Conservation (phyloP, 2,113 vertebrate genomes). For the Athene cunicularia region DNA sequence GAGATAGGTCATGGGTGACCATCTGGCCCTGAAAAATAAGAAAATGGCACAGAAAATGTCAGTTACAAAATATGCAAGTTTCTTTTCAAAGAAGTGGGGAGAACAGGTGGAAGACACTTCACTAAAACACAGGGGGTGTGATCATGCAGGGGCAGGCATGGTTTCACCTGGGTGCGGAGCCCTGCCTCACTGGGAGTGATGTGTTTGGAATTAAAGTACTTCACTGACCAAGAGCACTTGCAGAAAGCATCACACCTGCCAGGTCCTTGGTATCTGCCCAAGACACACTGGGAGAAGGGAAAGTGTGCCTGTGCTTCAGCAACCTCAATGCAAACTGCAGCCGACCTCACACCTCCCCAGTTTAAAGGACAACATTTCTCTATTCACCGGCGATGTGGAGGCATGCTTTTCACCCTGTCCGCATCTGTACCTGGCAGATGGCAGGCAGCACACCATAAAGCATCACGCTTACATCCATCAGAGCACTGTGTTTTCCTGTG, state of each 20-base stretch:
- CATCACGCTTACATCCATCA: background rate
- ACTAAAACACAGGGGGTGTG: background rate
- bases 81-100: background rate
- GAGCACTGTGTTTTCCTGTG: background rate
- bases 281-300: background rate
- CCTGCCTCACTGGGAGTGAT: accelerated
- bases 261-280: background rate
- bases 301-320: background rate
- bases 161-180: background rate
- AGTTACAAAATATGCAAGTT: background rate
- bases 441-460: background rate
- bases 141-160: background rate
- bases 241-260: background rate
- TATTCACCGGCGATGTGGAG: accelerated
- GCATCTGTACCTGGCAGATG: background rate
- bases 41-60: background rate
- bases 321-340: background rate
- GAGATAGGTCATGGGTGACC: background rate
- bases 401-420: background rate
- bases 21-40: background rate
- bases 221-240: background rate
- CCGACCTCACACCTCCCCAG: background rate
- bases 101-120: background rate
- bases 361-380: background rate
- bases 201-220: background rate